phyloP scores from a whole-genome alignment of 2,888 invertebrate species.

The Caenorhabditis sulstoni region DNA sequence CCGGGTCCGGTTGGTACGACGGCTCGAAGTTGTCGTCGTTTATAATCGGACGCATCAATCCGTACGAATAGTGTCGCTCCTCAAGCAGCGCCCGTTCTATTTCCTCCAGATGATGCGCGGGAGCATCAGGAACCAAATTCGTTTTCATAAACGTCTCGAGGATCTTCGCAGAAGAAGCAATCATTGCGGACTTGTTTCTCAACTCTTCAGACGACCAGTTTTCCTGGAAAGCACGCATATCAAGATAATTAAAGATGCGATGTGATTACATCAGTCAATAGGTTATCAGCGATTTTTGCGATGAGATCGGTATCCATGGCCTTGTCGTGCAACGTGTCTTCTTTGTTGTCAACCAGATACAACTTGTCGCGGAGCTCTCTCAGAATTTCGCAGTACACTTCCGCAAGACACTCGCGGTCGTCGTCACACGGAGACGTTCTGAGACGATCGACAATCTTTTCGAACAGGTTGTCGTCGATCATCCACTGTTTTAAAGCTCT shows the following conservation, averaged over 20 bases:
- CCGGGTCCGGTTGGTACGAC: conserved; percentile 61
- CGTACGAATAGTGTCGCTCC: conserved; percentile 32
- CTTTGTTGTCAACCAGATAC: conserved; percentile 40
- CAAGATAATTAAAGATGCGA: not conserved
- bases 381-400: conserved; percentile 59
- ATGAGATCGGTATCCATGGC: conserved; percentile 41
- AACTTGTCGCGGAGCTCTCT: conserved; percentile 61
- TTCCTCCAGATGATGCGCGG: conserved; percentile 42
- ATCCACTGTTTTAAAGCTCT: conserved; percentile 60
- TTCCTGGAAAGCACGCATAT: conserved; percentile 7
- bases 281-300: conserved; percentile 40
- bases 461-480: conserved; percentile 54
- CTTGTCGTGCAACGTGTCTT: conserved; percentile 55
- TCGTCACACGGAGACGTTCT: conserved; percentile 31
- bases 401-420: conserved; percentile 63
- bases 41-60: conserved; percentile 15
- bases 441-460: conserved; percentile 54
- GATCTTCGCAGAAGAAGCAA: conserved; percentile 31
- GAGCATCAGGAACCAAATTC: conserved; percentile 31
- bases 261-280: conserved; percentile 19
- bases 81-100: conserved; percentile 31
- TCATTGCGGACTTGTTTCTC: conserved; percentile 16
- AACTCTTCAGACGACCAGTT: conserved; percentile 28
- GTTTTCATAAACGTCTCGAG: conserved; percentile 42
- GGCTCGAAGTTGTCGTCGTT: conserved; percentile 33